These are phyloP conservation scores for Ferrisia virgata DNA, from an alignment of 2,888 invertebrate species.

Conservation along the genomic window DNA sequence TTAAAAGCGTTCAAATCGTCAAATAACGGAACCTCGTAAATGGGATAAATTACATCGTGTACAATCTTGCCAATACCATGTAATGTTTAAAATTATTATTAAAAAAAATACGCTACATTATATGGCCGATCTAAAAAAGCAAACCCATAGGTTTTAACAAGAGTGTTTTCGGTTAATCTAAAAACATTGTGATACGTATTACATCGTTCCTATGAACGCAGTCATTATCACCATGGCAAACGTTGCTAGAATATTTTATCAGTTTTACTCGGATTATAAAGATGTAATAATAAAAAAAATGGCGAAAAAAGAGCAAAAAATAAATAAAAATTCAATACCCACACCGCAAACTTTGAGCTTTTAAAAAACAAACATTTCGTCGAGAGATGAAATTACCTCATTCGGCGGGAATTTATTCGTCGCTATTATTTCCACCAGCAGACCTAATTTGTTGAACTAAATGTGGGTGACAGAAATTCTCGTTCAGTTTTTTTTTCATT, in stretches of 20 bases:
- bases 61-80: neutral
- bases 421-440: neutral
- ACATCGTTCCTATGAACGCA: conserved; percentile 5
- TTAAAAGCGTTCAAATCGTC: neutral
- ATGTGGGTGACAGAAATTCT: neutral
- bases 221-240: neutral
- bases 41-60: neutral
- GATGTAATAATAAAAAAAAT: neutral
- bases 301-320: too few relatives aligned
- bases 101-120: neutral
- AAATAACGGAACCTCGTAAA: neutral
- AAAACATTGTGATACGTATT: neutral
- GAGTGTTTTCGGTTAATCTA: conserved; percentile 9
- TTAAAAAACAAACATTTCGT: neutral
- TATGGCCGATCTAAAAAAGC: neutral
- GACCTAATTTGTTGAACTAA: neutral
- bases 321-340: neutral
- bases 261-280: neutral
- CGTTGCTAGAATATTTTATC: conserved; percentile 15
- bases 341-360: neutral
- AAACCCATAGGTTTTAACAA: conserved; percentile 17
- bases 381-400: neutral
- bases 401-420: neutral
- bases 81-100: conserved; percentile 4
- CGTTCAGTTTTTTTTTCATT: too few relatives aligned